Evolutionary conservation across 2,888 invertebrate genomes (phyloP), one percentile per base, ranked within the genome.

Genomic region (Agelastica alni): DNA sequence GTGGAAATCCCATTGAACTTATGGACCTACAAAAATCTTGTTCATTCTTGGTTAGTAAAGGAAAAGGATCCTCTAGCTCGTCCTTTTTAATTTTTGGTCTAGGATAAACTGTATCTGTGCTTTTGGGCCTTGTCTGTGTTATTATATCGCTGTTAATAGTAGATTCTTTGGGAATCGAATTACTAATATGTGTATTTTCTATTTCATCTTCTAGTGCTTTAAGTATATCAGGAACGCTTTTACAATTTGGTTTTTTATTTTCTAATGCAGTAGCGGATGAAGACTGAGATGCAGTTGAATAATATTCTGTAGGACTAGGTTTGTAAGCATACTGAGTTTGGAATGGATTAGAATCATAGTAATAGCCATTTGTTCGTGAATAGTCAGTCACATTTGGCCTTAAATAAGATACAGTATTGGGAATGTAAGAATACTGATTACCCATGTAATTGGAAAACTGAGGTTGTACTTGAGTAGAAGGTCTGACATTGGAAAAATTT

Each of bases 1-100:
- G 73, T 0, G 91, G 88, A 72, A 96, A 96, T 1, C 96, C 96
- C 95, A 96, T 96, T 56, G 85, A 84, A 68, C 86, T 86, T 53
- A 95, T 85, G 61, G 85, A 86, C 68, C 83, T 82, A 46, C 88
- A 90, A 69, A 91, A 79, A 30, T 79, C 81, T 73, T 89, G 87
- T 51, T 83, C 78, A 45, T 82, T 79, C 7, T 77, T 72, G 18
- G 83, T 77, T 63, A 85, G 74, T 53, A 71, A 71, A 49, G 65
- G 60, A 53, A 74, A 79, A 5, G 77, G 76, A 67, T 79, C 75
- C 26, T 75, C 75, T 39, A 76, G 56, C 28, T 63, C 66, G 2
- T 65, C 66, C 3, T 41, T 53, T 56, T 64, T 67, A 16, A 52
- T 49, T 48, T 67, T 68, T 18, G 47, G 54, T 48, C 61, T 64